phyloP scores from a whole-genome alignment of 2,113 vertebrate species.

The Lasiurus cinereus region DNA sequence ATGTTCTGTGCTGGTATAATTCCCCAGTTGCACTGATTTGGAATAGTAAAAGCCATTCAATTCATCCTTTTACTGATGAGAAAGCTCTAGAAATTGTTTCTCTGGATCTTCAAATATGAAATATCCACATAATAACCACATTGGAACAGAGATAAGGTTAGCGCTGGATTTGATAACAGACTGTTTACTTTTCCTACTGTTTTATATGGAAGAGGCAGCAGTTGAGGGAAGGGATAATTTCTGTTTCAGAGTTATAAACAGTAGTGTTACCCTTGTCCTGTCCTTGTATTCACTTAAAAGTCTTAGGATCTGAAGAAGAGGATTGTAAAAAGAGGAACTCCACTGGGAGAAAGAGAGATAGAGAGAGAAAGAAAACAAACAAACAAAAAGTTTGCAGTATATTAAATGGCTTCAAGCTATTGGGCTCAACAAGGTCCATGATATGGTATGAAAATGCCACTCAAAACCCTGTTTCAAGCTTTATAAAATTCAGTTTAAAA shows the following conservation, averaged over 20 bases:
- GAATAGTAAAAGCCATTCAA: conserved; percentile 32
- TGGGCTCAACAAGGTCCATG: neutral
- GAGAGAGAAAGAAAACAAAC: neutral
- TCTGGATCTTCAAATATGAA: conserved; percentile 26
- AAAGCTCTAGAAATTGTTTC: conserved; percentile 46
- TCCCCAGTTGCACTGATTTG: neutral
- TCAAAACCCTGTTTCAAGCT: neutral
- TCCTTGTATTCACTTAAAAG: neutral
- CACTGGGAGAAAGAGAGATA: neutral
- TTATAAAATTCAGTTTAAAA: neutral
- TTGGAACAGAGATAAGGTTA: conserved; percentile 24
- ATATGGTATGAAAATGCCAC: conserved; percentile 34
- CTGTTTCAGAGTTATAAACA: conserved; percentile 29
- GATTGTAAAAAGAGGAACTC: neutral
- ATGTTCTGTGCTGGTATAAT: conserved; percentile 9
- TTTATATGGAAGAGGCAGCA: neutral
- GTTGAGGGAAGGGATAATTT: neutral
- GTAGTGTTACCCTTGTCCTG: neutral
- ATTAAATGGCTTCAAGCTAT: neutral
- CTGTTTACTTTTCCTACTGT: conserved; percentile 14
- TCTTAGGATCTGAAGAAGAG: neutral
- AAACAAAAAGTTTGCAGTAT: neutral
- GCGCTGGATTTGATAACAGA: conserved; percentile 1
- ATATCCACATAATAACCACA: conserved; percentile 46
- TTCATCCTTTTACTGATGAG: conserved; percentile 43